Evolutionary conservation across 2,888 invertebrate genomes (phyloP).

Genomic region (Harpagoxenus sublaevis): DNA sequence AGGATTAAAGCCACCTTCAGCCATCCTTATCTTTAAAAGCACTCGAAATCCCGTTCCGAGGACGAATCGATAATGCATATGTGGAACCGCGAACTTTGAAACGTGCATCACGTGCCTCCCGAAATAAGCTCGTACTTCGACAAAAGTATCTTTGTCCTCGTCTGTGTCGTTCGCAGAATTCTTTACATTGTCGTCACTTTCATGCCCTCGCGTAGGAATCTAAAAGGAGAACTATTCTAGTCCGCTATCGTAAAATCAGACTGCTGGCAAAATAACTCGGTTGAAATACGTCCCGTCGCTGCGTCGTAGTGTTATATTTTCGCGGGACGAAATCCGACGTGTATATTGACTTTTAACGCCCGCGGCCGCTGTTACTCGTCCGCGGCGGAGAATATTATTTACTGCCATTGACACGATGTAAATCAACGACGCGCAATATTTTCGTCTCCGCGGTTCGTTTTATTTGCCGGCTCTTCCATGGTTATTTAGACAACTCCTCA

Average conservation of each 20-base stretch:
- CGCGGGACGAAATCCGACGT: slow-evolving; percentile 28
- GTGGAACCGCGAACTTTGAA: slow-evolving; percentile 57
- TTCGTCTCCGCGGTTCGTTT: slow-evolving; percentile 17
- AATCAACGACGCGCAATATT: slow-evolving; percentile 47
- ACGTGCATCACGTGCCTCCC: neutral
- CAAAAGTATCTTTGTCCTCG: slow-evolving; percentile 72
- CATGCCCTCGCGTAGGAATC: slow-evolving; percentile 45
- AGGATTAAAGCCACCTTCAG: neutral
- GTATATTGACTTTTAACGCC: slow-evolving; percentile 46
- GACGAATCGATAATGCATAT: slow-evolving; percentile 63
- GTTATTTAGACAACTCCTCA: neutral
- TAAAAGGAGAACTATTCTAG: slow-evolving; percentile 40
- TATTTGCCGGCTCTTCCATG: neutral
- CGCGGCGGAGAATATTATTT: slow-evolving; percentile 26
- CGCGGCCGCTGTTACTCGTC: slow-evolving; percentile 3
- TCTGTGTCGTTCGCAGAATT: slow-evolving; percentile 57
- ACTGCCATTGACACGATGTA: slow-evolving; percentile 24
- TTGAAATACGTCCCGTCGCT: slow-evolving; percentile 36
- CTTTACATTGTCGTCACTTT: slow-evolving; percentile 62
- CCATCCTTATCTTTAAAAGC: neutral
- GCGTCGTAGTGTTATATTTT: slow-evolving; percentile 38
- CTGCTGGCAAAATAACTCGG: slow-evolving; percentile 43
- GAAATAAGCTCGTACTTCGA: slow-evolving; percentile 61
- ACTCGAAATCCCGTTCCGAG: slow-evolving; percentile 16
- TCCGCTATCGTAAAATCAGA: slow-evolving; percentile 50